Percentiles rank a stretch among this genome's conserved stretches.
Conservation (phyloP, 2,797 vertebrate species). For the Premnoplex brunnescens region DNA sequence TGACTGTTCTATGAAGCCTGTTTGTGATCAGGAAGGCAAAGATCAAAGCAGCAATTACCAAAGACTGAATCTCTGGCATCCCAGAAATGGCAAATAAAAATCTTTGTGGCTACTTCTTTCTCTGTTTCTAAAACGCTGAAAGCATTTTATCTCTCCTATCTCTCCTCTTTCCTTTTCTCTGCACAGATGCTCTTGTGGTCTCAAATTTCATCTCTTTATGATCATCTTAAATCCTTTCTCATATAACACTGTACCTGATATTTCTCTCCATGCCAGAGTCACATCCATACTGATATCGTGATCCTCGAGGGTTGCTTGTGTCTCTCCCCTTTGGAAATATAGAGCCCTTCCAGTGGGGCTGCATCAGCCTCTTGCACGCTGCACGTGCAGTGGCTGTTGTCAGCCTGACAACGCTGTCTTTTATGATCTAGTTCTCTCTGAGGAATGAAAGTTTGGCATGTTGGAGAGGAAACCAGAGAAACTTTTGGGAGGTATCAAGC, state of each 20-base stretch:
- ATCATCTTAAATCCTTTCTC: not conserved
- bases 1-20: not conserved
- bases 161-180: not conserved
- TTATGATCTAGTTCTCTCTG: not conserved
- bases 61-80: not conserved
- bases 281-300: not conserved
- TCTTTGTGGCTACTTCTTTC: not conserved
- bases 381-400: not conserved
- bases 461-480: not conserved
- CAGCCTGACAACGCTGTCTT: not conserved
- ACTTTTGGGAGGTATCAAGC: not conserved
- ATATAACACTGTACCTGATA: not conserved
- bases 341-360: not conserved
- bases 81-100: not conserved
- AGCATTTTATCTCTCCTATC: not conserved
- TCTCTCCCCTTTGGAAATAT: not conserved
- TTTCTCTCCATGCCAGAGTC: not conserved
- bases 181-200: not conserved
- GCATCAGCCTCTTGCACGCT: not conserved
- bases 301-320: not conserved
- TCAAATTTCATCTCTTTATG: not conserved
- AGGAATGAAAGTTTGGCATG: not conserved
- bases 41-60: not conserved
- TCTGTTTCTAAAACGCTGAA: not conserved
- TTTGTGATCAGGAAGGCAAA: not conserved